A percentile compares a stretch with the other conserved stretches of the same genome.
These are phyloP conservation scores for Panulirus ornatus DNA, from an alignment of 1,140 invertebrate genomes.

Conservation along the genomic window DNA sequence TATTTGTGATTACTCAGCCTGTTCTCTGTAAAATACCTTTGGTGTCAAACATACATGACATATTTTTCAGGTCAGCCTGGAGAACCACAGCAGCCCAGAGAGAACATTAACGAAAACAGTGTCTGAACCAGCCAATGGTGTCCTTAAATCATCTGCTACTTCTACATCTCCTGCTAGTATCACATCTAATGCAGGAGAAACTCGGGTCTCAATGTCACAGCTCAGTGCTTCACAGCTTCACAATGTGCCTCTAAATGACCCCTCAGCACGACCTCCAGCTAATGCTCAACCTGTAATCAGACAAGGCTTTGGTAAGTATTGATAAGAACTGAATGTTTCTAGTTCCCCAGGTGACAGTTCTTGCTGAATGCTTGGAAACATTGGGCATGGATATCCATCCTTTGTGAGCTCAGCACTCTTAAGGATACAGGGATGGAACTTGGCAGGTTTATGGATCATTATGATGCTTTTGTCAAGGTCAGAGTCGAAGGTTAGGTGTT, in stretches of 20 bases:
- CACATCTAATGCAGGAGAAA: conserved; percentile 6
- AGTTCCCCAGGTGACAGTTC: no score
- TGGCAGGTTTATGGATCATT: no score
- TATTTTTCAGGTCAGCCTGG: conserved; percentile 45
- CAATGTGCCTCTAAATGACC: conserved; percentile 59
- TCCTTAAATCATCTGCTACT: conserved; percentile 22
- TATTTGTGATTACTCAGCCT: no score
- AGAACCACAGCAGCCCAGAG: conserved; percentile 43
- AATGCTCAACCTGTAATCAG: conserved; percentile 52
- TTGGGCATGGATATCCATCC: no score
- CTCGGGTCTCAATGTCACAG: conserved; percentile 56
- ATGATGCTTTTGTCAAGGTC: no score
- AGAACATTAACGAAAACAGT: conserved; percentile 27
- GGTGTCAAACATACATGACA: no score
- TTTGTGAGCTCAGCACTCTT: no score
- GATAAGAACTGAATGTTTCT: no score
- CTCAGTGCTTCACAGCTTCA: conserved; percentile 63
- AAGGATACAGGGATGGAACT: no score
- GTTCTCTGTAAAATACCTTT: no score
- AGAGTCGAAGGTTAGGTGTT: no score
- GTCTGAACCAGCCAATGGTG: conserved; percentile 60
- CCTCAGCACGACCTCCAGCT: conserved; percentile 30
- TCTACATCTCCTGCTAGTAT: conserved; percentile 24
- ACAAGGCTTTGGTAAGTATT: conserved; percentile 60
- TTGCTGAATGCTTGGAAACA: no score